Base-by-base conservation (phyloP, 1,140 invertebrate genomes). In the Drosophila tani region DNA sequence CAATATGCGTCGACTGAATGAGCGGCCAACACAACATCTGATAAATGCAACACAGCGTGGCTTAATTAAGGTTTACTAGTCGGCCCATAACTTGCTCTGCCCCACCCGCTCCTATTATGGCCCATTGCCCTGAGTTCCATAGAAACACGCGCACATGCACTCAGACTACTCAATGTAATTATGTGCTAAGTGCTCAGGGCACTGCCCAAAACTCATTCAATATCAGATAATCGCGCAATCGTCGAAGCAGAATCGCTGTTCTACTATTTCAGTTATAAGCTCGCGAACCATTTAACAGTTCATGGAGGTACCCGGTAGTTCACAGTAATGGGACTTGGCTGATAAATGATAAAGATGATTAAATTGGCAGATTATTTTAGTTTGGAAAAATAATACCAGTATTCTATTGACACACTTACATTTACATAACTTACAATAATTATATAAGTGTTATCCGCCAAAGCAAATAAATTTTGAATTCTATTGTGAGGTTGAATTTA, bases 11-110 rank as follows among this genome's bases (percentile, higher is more conserved):
- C 27, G 32, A 15, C 35, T 38, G 68, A 51, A 17, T 24, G 32
- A 45, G 15, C 43, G 38, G 17, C 38, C 46, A 49, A 55, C 74
- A 43, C 74, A 75, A 46, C 45, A 77, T 69, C 74, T 51, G 75
- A 77, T 78, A 69, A 78, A 50, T 65, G 74, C 64, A 68, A 49
- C 59, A 53, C 56, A 77, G 75, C 50, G 64, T 45, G 56, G 74
- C 75, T 77, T 78, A 78, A 78, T 78, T 78, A 78, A 78, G 75
- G 75, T 57, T 78, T 69, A 60, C n/a, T 67, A 56, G 64, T 47
- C 50, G 47, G 35, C 35, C 29, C 24, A 56, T 19, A 21, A 43
- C 49, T 47, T 32, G 46, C 57, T 15, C 1, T 7, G 43, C n/a
- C 12, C 57, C 43, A 38, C 40, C 19, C 59, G 29, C 27, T n/a